Percentiles rank a stretch among this genome's conserved stretches.
Conservation (phyloP, 2,797 vertebrate genomes). For the Bothrops alternatus region DNA sequence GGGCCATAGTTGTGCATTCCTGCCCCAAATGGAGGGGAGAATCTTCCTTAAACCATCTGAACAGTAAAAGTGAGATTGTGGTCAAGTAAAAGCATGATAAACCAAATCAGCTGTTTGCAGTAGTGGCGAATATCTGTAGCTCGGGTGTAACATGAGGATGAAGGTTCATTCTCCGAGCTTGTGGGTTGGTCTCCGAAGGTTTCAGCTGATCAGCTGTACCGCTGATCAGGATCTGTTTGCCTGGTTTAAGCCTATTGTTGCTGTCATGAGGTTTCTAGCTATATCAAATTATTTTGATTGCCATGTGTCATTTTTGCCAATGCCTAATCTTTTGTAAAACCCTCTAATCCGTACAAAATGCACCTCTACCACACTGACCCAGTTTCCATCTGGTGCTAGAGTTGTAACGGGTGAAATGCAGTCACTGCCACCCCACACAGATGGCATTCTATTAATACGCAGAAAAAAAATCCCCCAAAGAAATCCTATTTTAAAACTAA, state of each 20-base stretch:
- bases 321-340: constrained; percentile 64
- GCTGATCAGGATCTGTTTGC: neutral
- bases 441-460: constrained; percentile 55
- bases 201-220: neutral
- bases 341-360: constrained; percentile 56
- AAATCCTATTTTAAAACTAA: constrained; percentile 47
- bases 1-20: neutral
- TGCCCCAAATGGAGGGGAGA: neutral
- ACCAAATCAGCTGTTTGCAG: neutral
- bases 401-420: constrained; percentile 37
- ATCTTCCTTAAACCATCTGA: neutral
- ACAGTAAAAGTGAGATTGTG: neutral
- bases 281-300: constrained; percentile 52
- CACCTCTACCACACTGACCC: constrained; percentile 64
- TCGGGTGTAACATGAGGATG: too few species aligned
- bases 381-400: constrained; percentile 61
- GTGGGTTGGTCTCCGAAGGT: too few species aligned
- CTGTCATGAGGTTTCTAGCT: constrained; percentile 55
- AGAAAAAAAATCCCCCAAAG: constrained; percentile 55
- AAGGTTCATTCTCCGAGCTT: too few species aligned
- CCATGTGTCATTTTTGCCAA: constrained; percentile 61
- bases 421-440: constrained; percentile 57
- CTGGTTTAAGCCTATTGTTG: neutral
- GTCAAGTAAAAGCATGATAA: neutral
- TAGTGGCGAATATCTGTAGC: too few species aligned